Evolutionary conservation across 2,888 invertebrate species (phyloP), one percentile per base, ranked within the genome.

Genomic region (Pristionchus arcanus): DNA sequence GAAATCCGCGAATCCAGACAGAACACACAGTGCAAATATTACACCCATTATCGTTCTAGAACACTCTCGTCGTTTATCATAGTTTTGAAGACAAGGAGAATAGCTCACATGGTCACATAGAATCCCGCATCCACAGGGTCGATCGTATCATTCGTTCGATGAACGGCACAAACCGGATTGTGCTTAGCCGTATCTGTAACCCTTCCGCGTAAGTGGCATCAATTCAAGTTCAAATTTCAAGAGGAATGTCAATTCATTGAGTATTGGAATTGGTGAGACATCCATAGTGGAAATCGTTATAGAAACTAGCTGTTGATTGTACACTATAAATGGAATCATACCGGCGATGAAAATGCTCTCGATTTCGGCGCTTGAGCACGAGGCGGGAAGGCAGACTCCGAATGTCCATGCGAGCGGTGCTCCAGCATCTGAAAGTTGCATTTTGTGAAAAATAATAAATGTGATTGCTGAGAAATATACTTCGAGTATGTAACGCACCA

Each of bases 31-130:
- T 37, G 34, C 85, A 25, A 53, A 28, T n/a, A 86, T 53, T 28
- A 63, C 9, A 9, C 85, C 85, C 85, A 86, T 86, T 28, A 86
- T 63, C 7, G 85, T 34, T 34, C 85, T 86, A 34, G 21, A 63
- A 59, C n/a, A 83, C 1, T 34, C 19, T 7, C 34, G 31, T 74
- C 1, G 31, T 68, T 11, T 13, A 7, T 71, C 37, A n/a, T n/a
- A 31, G 16, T 34, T 16, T 7, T 34, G 11, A 15, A 71, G 68
- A 59, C 3, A 59, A 59, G 59, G 21, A 59, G 59, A 59, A 13
- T 16, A 21, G 2, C 68, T 11, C 13, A 68, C 68, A 68, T 31
- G 1, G 31, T 16, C 13, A 68, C 68, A 31, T 31, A 86, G 85
- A 86, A 86, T 21, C 85, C 85, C 0, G 37, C 85, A 19, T 63